Percentiles rank a stretch among this genome's conserved stretches.
phyloP scores from a whole-genome alignment of 2,113 vertebrate species.

The Condylura cristata region DNA sequence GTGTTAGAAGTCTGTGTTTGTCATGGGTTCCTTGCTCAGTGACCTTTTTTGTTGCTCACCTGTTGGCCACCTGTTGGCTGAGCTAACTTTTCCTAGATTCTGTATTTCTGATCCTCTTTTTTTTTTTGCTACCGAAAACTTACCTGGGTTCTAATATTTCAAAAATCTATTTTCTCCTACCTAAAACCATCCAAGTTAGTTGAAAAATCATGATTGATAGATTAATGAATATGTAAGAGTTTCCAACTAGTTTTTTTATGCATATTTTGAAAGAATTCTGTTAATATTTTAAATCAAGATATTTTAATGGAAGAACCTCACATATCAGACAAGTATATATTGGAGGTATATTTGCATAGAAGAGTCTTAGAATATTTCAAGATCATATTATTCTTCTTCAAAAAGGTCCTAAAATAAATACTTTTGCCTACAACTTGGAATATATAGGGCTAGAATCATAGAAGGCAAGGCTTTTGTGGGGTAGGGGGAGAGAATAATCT shows the following conservation, averaged over 20 bases:
- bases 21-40: not conserved
- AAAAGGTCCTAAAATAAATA: not conserved
- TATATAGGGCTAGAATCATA: not conserved
- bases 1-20: not conserved
- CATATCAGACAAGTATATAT: not conserved
- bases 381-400: not conserved
- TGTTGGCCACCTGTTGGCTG: not conserved
- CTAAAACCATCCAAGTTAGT: not conserved
- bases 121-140: not conserved
- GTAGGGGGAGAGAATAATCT: not conserved
- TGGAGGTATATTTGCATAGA: conserved; percentile 22
- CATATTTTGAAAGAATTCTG: conserved; percentile 18
- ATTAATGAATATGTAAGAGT: conserved; percentile 8
- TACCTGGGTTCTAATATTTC: conserved; percentile 5
- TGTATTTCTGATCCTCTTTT: not conserved
- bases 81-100: not conserved
- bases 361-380: not conserved
- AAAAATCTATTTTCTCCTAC: conserved; percentile 51
- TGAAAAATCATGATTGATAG: conserved; percentile 6
- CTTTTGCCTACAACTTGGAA: conserved; percentile 25
- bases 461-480: not conserved
- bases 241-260: not conserved
- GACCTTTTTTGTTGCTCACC: not conserved
- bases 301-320: not conserved
- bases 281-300: conserved; percentile 37